phyloP scores from a whole-genome alignment of 1,140 invertebrate genomes.

The Zaprionus davidi region DNA sequence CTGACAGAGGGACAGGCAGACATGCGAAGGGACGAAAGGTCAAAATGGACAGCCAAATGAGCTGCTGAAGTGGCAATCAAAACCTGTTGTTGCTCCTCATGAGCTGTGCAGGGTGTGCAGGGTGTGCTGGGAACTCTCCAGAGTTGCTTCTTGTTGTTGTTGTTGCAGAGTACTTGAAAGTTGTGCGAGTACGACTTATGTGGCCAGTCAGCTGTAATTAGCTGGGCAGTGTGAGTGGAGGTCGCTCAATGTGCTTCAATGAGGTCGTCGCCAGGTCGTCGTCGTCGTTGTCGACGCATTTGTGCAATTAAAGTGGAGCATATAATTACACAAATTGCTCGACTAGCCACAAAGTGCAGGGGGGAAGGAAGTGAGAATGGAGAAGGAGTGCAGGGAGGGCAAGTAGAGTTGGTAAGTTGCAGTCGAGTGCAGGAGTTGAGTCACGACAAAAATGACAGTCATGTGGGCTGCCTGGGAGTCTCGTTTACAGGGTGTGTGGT shows the following conservation, averaged over 20 bases:
- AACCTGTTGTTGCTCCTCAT: constrained; percentile 1
- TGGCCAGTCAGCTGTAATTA: constrained; percentile 9
- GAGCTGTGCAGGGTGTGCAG: background rate
- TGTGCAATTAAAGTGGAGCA: constrained; percentile 9
- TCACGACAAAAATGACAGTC: constrained; percentile 1
- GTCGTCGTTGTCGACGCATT: background rate
- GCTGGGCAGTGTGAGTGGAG: background rate
- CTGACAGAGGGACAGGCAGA: background rate
- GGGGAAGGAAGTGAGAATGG: background rate
- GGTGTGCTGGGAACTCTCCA: no score
- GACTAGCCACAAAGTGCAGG: background rate
- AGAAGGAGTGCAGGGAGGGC: background rate
- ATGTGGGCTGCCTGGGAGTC: background rate
- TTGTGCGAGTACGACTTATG: constrained; percentile 1
- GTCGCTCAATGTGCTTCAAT: background rate
- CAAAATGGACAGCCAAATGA: background rate
- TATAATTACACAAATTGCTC: constrained; percentile 11
- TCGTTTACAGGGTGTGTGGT: background rate
- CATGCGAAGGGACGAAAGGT: background rate
- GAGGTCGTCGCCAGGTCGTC: constrained; percentile 1
- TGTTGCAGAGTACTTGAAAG: background rate
- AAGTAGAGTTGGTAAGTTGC: background rate
- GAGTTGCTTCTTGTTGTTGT: background rate
- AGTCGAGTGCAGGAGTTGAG: background rate
- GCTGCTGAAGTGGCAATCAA: constrained; percentile 10